Percentiles rank a stretch among this genome's conserved stretches.
Evolutionary conservation across 1,140 invertebrate species (phyloP).

Genomic region (Helicorthomorpha holstii): DNA sequence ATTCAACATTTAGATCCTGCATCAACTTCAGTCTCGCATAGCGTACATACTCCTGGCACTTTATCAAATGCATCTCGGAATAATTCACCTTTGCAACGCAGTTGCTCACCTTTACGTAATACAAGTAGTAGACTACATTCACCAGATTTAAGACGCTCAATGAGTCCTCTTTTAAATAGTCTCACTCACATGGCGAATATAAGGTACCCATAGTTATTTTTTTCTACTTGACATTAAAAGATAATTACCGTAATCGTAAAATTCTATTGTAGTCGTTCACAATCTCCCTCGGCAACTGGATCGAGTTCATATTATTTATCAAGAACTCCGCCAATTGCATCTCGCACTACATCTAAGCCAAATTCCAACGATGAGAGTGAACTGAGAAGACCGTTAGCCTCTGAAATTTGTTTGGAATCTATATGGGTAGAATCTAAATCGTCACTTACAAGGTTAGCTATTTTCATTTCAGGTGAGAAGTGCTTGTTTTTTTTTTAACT

Average conservation of each 20-base stretch:
- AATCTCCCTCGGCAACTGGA: constrained; percentile 17
- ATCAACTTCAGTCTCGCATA: too few relatives aligned
- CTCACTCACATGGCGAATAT: constrained; percentile 13
- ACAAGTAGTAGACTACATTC: too few relatives aligned
- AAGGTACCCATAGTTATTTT: too few relatives aligned
- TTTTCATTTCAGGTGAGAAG: neutral
- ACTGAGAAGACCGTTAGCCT: constrained; percentile 49
- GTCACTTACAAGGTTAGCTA: neutral
- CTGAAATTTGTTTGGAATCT: constrained; percentile 69
- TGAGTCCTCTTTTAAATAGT: constrained; percentile 7
- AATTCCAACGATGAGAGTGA: constrained; percentile 15
- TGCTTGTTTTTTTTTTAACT: neutral
- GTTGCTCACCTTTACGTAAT: too few relatives aligned
- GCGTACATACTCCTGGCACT: too few relatives aligned
- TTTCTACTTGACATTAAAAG: too few relatives aligned
- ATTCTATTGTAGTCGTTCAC: constrained; percentile 20
- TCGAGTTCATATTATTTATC: neutral
- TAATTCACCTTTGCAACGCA: too few relatives aligned
- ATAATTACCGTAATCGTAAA: too few relatives aligned
- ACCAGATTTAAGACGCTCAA: too few relatives aligned
- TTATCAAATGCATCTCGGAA: too few relatives aligned
- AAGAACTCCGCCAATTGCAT: constrained; percentile 16
- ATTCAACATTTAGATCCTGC: too few relatives aligned
- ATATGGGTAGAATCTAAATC: constrained; percentile 55
- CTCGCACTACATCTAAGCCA: constrained; percentile 18